phyloP scores from a whole-genome alignment of 2,113 vertebrate species.

The Elephas maximus region DNA sequence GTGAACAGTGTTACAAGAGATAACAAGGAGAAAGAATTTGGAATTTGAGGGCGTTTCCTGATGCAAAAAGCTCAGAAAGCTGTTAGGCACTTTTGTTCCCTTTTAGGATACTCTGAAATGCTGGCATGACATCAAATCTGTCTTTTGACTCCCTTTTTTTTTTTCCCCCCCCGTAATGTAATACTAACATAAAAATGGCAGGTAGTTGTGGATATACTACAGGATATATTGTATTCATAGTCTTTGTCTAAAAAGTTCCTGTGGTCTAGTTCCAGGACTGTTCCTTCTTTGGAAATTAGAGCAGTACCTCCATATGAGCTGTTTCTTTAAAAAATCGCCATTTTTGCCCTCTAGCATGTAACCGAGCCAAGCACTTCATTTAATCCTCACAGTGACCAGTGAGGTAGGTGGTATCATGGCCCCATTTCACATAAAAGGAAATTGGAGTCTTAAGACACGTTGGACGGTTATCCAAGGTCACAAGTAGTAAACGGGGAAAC shows the following conservation, averaged over 20 bases:
- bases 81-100: conserved; percentile 34
- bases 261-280: conserved; percentile 69
- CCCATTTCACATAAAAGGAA: not conserved
- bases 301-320: not conserved
- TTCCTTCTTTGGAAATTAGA: conserved; percentile 65
- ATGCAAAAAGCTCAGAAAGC: conserved; percentile 30
- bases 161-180: conserved; percentile 67
- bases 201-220: conserved; percentile 75
- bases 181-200: conserved; percentile 81
- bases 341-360: not conserved
- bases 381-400: not conserved
- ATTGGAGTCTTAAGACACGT: not conserved
- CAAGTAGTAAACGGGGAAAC: not conserved
- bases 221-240: conserved; percentile 65
- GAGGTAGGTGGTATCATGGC: not conserved
- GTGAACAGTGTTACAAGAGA: not conserved
- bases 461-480: not conserved
- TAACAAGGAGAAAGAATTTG: not conserved
- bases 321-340: not conserved
- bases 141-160: conserved; percentile 31
- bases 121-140: conserved; percentile 65
- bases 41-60: not conserved
- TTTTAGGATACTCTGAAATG: conserved; percentile 70
- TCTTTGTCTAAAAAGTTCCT: conserved; percentile 67
- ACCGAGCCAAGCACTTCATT: not conserved